Evolutionary conservation across 2,113 vertebrate species (phyloP), one percentile per base, ranked within the genome.

Genomic region (Odobenus rosmarus): DNA sequence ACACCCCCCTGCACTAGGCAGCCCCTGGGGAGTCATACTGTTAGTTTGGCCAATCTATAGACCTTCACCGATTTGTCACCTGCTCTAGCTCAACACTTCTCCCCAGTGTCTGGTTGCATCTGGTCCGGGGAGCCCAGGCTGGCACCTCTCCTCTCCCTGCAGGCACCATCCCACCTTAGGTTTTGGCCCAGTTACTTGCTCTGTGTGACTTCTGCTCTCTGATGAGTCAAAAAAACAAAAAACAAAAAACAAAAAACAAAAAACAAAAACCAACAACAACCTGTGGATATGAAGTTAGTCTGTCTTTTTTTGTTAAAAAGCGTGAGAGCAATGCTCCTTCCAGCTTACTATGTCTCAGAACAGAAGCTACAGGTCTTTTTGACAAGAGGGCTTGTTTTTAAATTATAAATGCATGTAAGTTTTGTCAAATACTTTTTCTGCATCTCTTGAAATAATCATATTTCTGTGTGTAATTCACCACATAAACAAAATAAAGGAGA

Each of bases 1-100:
- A 3, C 16, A 2, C 14, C 23, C 2, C 13, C 14, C 28, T 1
- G 1, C 9, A 5, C 23, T 4, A 1, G 0, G 84, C 33, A 19
- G 57, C 7, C 23, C 31, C 3, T n/a, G 13, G 0, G 0, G 26
- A 9, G 12, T 21, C 23, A 21, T 3, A 5, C 7, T 31, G 15
- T 21, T 8, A 42, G 39, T 76, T 28, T 46, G 72, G 42, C 14
- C 55, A 16, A 67, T 46, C 51, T 33, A 13, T 46, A 16, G 24
- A 18, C 24, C 39, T 53, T 39, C 14, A 31, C 53, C 12, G 1
- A 0, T 15, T 31, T 21, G 26, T 83, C 74, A 16, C 23, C 55
- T n/a, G 42, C 12, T 55, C 21, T n/a, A 7, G 19, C 36, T 72
- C 36, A 55, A 10, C 26, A 18, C 24, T 28, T 61, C 19, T 42